A percentile compares a stretch with the other conserved stretches of the same genome.
These are phyloP conservation scores for Kuschelorhynchus macadamiae DNA, from an alignment of 2,888 invertebrate genomes.

Conservation along the genomic window DNA sequence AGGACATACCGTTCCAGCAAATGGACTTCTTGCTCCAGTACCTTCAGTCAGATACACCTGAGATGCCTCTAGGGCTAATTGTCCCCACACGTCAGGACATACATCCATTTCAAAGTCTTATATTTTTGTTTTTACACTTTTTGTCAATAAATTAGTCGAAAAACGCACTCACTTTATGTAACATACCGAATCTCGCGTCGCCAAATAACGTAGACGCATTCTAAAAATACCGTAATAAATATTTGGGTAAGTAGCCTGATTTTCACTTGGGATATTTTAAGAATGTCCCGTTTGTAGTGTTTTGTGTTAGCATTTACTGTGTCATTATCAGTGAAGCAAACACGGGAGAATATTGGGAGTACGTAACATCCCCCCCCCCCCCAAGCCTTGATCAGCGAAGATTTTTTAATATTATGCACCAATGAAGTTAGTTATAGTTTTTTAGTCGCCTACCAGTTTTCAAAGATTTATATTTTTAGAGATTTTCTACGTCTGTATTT, in stretches of 20 bases:
- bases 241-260: slow-evolving; percentile 27
- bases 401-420: too few species aligned
- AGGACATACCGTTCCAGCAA: slow-evolving; percentile 86
- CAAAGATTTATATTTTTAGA: too few species aligned
- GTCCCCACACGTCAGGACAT: slow-evolving; percentile 86
- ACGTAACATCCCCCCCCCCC: too few species aligned
- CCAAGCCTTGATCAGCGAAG: too few species aligned
- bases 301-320: too few species aligned
- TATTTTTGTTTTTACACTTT: slow-evolving; percentile 18
- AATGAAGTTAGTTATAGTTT: too few species aligned
- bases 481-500: too few species aligned
- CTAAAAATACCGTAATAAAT: slow-evolving; percentile 48
- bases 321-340: too few species aligned
- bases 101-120: slow-evolving; percentile 56
- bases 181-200: slow-evolving; percentile 35
- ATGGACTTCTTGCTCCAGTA: slow-evolving; percentile 83
- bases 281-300: slow-evolving; percentile 17
- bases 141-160: slow-evolving; percentile 14
- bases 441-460: too few species aligned
- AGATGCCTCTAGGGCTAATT: slow-evolving; percentile 88
- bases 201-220: slow-evolving; percentile 39
- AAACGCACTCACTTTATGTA: slow-evolving; percentile 41
- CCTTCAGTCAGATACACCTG: slow-evolving; percentile 89
- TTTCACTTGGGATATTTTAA: slow-evolving; percentile 36
- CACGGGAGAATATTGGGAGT: too few species aligned